Conservation (phyloP, 23 tunicate species). For the Trididemnum nubilum region DNA sequence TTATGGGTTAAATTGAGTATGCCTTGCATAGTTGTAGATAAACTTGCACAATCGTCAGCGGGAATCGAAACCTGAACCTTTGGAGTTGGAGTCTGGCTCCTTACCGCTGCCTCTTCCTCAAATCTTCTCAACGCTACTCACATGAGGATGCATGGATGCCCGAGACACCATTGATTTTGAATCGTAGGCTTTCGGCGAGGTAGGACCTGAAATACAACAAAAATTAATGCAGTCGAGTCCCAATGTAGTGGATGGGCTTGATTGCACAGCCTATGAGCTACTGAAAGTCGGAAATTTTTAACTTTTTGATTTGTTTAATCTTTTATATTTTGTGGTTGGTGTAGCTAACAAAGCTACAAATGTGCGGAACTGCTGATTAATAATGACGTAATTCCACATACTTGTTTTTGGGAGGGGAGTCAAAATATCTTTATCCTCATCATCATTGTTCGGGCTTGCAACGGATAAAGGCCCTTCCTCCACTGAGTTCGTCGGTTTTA, state of each 20-base stretch:
- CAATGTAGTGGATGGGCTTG: no score
- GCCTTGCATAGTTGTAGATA: no score
- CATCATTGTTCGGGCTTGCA: neutral
- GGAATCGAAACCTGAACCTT: neutral
- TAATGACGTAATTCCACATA: no score
- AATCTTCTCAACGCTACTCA: neutral
- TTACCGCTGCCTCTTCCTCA: neutral
- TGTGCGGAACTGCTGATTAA: no score
- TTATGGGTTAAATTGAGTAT: no score
- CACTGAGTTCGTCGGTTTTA: neutral
- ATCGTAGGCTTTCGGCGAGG: neutral
- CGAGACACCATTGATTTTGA: slow-evolving; percentile 17
- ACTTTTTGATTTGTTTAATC: no score
- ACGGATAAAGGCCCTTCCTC: slow-evolving; percentile 4
- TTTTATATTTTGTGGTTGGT: no score
- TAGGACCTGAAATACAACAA: neutral
- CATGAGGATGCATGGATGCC: neutral
- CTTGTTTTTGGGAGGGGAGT: neutral
- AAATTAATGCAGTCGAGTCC: neutral
- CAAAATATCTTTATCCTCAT: neutral
- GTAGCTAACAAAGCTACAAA: no score
- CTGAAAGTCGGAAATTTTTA: no score
- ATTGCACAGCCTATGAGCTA: no score
- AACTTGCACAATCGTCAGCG: no score
- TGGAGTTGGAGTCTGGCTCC: neutral